Conservation (phyloP, 2,888 invertebrate species). For the Drosophila niveifrons region DNA sequence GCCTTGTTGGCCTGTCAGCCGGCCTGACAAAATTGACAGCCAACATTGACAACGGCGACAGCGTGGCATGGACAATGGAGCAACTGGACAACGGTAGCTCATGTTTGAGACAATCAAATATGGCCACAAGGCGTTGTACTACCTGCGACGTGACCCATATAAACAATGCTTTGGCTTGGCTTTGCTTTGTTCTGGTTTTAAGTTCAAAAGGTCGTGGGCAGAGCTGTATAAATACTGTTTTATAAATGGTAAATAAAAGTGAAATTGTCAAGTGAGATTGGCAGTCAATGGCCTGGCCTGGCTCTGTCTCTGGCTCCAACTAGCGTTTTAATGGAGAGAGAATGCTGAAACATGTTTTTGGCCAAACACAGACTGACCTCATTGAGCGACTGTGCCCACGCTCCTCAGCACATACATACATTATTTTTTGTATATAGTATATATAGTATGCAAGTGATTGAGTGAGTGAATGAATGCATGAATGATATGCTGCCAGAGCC, state of each 20-base stretch:
- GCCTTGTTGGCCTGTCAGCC: constrained; percentile 75
- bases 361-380: constrained; percentile 49
- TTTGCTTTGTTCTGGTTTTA: constrained; percentile 33
- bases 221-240: neutral
- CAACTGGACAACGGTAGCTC: constrained; percentile 71
- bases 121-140: constrained; percentile 65
- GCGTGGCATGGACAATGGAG: constrained; percentile 40
- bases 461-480: constrained; percentile 51
- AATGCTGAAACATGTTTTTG: constrained; percentile 46
- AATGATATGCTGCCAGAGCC: constrained; percentile 65
- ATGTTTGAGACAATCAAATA: constrained; percentile 77
- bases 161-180: constrained; percentile 14
- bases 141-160: constrained; percentile 71
- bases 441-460: constrained; percentile 29
- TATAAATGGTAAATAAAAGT: neutral
- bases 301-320: neutral
- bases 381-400: constrained; percentile 62
- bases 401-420: constrained; percentile 32
- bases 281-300: constrained; percentile 36
- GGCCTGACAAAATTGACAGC: constrained; percentile 79
- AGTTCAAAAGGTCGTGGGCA: constrained; percentile 69
- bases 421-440: too few relatives aligned
- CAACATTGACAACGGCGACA: constrained; percentile 74
- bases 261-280: neutral
- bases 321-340: constrained; percentile 8